These are phyloP conservation scores for Ctenodactylus gundi DNA, from an alignment of 2,113 vertebrate genomes.

Conservation along the genomic window DNA sequence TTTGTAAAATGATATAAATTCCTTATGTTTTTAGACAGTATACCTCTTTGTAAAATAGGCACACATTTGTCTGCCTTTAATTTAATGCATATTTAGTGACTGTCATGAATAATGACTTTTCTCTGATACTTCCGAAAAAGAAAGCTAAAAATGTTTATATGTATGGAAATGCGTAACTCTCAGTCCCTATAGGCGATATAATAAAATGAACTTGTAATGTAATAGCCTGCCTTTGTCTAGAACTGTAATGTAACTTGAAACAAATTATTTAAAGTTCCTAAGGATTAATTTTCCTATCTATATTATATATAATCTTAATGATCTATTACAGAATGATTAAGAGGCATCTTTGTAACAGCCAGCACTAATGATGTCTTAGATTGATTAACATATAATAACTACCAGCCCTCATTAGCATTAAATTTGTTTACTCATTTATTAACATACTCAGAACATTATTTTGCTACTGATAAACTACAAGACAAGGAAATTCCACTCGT, in stretches of 20 bases:
- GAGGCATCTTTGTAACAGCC: neutral
- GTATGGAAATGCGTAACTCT: neutral
- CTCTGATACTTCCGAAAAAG: neutral
- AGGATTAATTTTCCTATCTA: constrained; percentile 22
- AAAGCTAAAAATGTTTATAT: neutral
- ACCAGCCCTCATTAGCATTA: neutral
- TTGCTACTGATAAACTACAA: constrained; percentile 21
- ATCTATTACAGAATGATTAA: constrained; percentile 5
- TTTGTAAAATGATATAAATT: neutral
- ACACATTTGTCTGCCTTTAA: neutral
- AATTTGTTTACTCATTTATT: constrained; percentile 7
- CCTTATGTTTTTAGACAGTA: neutral
- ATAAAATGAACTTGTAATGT: neutral
- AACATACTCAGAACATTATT: neutral
- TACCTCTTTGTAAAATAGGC: neutral
- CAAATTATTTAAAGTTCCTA: neutral
- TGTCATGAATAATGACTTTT: neutral
- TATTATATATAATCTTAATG: neutral
- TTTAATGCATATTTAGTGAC: neutral
- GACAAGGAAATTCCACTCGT: neutral
- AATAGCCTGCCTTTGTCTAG: neutral
- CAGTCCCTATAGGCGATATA: neutral
- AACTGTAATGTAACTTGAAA: neutral
- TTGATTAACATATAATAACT: constrained; percentile 35
- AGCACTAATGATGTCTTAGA: neutral